Percentiles rank a stretch among this genome's conserved stretches.
These are phyloP conservation scores for Barypeithes pellucidus DNA, from an alignment of 2,888 invertebrate species.

Conservation along the genomic window DNA sequence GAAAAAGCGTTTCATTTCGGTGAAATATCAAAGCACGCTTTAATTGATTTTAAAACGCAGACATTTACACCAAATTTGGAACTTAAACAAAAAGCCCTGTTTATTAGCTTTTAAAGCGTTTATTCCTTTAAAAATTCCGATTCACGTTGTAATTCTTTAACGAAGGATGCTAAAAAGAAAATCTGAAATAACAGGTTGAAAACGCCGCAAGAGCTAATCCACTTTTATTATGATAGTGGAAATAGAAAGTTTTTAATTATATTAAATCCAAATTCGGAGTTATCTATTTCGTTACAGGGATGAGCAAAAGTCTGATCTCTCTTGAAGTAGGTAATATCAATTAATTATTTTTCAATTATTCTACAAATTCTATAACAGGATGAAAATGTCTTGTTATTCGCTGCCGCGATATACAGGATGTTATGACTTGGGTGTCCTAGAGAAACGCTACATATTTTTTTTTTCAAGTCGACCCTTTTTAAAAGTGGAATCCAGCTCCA, in stretches of 20 bases:
- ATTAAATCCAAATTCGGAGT: not conserved
- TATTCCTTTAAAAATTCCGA: constrained; percentile 12
- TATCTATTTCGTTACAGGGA: not conserved
- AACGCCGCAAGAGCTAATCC: not conserved
- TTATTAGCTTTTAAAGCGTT: constrained; percentile 13
- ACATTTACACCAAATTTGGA: constrained; percentile 3
- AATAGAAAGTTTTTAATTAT: not conserved
- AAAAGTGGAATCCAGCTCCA: too few relatives aligned
- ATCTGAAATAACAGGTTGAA: not conserved
- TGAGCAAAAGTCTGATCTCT: too few relatives aligned
- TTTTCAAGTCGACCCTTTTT: too few relatives aligned
- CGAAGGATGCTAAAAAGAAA: constrained; percentile 5
- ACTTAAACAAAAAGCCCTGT: constrained; percentile 10
- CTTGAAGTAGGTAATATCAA: too few relatives aligned
- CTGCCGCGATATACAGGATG: too few relatives aligned
- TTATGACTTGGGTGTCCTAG: too few relatives aligned
- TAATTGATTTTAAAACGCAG: constrained; percentile 5
- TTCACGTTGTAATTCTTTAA: not conserved
- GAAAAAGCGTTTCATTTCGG: not conserved
- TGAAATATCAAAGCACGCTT: constrained; percentile 1
- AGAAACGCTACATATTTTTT: too few relatives aligned
- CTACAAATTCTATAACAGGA: too few relatives aligned
- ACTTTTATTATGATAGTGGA: not conserved
- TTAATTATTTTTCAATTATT: too few relatives aligned
- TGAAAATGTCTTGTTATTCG: too few relatives aligned